Evolutionary conservation across 2,113 vertebrate species (phyloP).

Genomic region (Struthio camelus): DNA sequence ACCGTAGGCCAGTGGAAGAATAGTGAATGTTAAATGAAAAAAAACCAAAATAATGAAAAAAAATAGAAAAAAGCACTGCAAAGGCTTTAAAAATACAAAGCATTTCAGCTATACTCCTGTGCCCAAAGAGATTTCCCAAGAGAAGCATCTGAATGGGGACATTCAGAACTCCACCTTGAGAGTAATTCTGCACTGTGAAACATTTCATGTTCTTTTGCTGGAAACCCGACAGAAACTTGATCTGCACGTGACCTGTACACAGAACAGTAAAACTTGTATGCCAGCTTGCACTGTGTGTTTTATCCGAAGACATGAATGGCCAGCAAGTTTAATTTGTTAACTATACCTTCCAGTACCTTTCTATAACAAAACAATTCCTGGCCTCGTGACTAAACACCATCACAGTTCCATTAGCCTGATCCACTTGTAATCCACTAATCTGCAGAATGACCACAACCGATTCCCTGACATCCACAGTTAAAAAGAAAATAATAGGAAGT

Average conservation of each 20-base stretch:
- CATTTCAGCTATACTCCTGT: background rate
- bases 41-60: background rate
- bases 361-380: background rate
- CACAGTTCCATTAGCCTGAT: background rate
- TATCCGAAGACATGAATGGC: background rate
- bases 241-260: conserved; percentile 13
- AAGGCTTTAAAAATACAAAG: conserved; percentile 18
- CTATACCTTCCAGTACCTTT: background rate
- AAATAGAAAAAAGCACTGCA: background rate
- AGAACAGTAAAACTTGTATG: background rate
- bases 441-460: background rate
- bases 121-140: conserved; percentile 22
- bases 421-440: background rate
- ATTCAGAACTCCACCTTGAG: conserved; percentile 9
- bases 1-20: background rate
- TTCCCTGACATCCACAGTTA: background rate
- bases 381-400: background rate
- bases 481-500: background rate
- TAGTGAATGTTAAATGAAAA: fast-evolving
- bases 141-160: background rate
- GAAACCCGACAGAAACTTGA: conserved; percentile 5
- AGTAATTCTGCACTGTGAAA: background rate
- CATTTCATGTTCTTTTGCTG: background rate
- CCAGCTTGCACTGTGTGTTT: background rate
- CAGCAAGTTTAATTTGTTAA: background rate